A percentile compares a stretch with the other conserved stretches of the same genome.
These are phyloP conservation scores for Blastomussa wellsi DNA, from an alignment of 92 coral and sea anemone species.

Conservation along the genomic window DNA sequence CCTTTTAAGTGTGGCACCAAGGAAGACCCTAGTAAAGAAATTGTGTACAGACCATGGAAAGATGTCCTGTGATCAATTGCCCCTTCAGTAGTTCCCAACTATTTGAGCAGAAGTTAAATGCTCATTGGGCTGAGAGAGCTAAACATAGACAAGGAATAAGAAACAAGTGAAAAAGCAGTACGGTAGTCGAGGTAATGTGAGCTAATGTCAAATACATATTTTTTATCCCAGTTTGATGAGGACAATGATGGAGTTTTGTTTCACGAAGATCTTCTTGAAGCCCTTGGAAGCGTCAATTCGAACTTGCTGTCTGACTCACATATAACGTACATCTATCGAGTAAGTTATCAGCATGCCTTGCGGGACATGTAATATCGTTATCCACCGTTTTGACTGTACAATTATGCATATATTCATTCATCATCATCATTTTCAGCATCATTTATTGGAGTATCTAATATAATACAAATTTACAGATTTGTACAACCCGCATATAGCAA, in stretches of 20 bases:
- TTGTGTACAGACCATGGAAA: background rate
- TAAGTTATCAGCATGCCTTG: constrained; percentile 37
- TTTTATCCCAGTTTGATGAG: constrained; percentile 75
- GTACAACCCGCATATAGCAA: too few relatives aligned
- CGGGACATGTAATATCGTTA: background rate
- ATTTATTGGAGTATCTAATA: too few relatives aligned
- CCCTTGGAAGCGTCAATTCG: constrained; percentile 87
- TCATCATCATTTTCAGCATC: too few relatives aligned
- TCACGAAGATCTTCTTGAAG: constrained; percentile 90
- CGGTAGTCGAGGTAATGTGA: background rate
- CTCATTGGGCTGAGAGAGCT: background rate
- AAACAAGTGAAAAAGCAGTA: background rate
- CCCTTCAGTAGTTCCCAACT: background rate
- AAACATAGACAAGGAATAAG: background rate
- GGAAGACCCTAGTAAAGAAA: background rate
- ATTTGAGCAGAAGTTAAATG: too few relatives aligned
- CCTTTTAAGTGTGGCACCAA: too few relatives aligned
- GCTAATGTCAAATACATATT: background rate
- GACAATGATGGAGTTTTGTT: constrained; percentile 86
- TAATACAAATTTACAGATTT: too few relatives aligned
- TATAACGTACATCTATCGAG: constrained; percentile 86
- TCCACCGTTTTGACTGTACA: too few relatives aligned
- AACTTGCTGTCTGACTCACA: constrained; percentile 85
- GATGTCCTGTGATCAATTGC: background rate
- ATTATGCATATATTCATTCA: too few relatives aligned